Conservation (phyloP, 2,888 invertebrate species). For the Conomelus anceps region DNA sequence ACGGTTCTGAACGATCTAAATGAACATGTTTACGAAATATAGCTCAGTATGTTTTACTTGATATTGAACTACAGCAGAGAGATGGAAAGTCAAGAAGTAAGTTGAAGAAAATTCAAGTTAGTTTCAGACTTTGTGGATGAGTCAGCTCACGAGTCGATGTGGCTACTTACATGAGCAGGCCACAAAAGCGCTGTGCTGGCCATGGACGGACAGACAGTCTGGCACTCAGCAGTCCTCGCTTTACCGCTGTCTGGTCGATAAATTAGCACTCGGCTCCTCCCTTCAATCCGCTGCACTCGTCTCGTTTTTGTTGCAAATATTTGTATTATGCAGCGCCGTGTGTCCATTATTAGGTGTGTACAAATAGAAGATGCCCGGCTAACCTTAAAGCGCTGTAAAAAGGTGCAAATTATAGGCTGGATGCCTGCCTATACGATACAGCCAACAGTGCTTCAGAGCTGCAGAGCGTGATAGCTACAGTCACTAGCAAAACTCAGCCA, state of each 20-base stretch:
- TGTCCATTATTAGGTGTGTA: conserved; percentile 3
- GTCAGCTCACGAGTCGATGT: neutral
- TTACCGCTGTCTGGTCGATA: neutral
- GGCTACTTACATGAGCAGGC: neutral
- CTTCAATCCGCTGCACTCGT: neutral
- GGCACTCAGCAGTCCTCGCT: neutral
- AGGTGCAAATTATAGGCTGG: conserved; percentile 13
- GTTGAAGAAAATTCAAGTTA: too few relatives aligned
- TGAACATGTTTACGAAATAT: too few relatives aligned
- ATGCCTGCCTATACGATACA: too few relatives aligned
- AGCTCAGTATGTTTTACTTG: too few relatives aligned
- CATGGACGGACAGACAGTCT: neutral
- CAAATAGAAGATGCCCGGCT: conserved; percentile 6
- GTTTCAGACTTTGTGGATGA: neutral
- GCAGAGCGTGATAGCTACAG: neutral
- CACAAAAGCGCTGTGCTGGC: neutral
- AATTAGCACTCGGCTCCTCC: conserved; percentile 2
- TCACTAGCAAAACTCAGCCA: neutral
- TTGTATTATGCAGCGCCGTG: conserved; percentile 1
- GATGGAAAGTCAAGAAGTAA: too few relatives aligned
- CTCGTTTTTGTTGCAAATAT: conserved; percentile 8
- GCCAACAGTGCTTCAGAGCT: too few relatives aligned
- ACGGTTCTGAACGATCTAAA: too few relatives aligned
- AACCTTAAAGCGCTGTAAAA: conserved; percentile 9
- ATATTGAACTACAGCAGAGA: too few relatives aligned